Percentiles rank a stretch among this genome's conserved stretches.
phyloP scores from a whole-genome alignment of 2,888 invertebrate genomes.

The Timema cristinae region DNA sequence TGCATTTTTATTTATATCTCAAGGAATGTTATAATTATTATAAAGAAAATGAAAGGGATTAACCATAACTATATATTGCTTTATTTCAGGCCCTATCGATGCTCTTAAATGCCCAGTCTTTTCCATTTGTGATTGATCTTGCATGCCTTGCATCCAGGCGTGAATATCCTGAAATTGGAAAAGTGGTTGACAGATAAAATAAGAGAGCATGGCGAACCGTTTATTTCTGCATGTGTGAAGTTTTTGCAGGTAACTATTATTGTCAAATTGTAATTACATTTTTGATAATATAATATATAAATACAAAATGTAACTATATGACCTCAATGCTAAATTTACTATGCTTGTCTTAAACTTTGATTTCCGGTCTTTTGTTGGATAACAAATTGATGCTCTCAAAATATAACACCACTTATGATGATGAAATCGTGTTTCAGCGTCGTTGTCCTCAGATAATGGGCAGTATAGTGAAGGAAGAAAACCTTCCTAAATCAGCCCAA shows the following conservation, averaged over 20 bases:
- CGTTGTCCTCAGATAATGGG: slow-evolving; percentile 85
- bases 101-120: slow-evolving; percentile 84
- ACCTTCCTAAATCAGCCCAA: slow-evolving; percentile 78
- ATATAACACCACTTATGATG: no score
- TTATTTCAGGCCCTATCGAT: slow-evolving; percentile 79
- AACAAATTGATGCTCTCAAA: background rate
- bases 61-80: background rate
- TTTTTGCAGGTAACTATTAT: slow-evolving; percentile 59
- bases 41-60: no score
- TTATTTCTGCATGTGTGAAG: slow-evolving; percentile 80
- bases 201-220: slow-evolving; percentile 89
- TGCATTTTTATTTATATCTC: background rate
- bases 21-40: no score
- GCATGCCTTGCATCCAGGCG: slow-evolving; percentile 95
- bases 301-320: background rate
- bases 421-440: slow-evolving; percentile 47
- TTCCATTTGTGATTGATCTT: slow-evolving; percentile 95
- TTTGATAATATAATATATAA: slow-evolving; percentile 14
- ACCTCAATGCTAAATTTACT: background rate
- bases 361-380: background rate
- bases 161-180: slow-evolving; percentile 94
- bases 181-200: slow-evolving; percentile 99
- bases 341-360: background rate
- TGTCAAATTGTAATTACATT: slow-evolving; percentile 1
- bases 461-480: slow-evolving; percentile 70